Percentiles rank a stretch among this genome's conserved stretches.
Evolutionary conservation across 2,113 vertebrate species (phyloP).

Genomic region (Motacilla tschutschensis): DNA sequence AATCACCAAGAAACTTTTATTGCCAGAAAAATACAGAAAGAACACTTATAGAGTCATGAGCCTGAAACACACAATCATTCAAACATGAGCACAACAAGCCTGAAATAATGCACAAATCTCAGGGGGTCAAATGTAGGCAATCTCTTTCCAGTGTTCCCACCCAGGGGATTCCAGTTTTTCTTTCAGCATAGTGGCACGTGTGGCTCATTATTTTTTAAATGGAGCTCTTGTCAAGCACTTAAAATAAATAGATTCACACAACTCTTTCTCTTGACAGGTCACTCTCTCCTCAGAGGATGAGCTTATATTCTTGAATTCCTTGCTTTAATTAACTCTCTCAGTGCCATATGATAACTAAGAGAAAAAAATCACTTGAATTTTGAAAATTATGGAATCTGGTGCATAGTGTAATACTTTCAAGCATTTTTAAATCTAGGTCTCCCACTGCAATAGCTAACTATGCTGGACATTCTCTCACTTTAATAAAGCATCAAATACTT

Average conservation of each 20-base stretch:
- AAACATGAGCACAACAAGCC: background rate
- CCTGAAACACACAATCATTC: background rate
- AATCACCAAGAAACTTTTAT: background rate
- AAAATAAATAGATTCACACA: background rate
- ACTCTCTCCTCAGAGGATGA: background rate
- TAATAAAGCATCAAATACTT: background rate
- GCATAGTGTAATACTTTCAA: background rate
- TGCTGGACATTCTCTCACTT: background rate
- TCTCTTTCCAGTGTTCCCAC: background rate
- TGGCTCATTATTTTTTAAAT: background rate
- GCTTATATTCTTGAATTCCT: background rate
- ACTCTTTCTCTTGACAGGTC: background rate
- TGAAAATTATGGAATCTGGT: background rate
- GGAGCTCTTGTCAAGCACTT: background rate
- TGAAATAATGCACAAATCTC: background rate
- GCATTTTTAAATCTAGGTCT: background rate
- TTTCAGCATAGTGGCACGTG: background rate
- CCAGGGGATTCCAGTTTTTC: background rate
- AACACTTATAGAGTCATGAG: background rate
- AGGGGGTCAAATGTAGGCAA: accelerated
- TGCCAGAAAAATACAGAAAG: background rate
- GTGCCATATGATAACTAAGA: background rate
- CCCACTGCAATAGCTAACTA: background rate
- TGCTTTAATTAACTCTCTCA: background rate
- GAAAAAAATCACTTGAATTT: background rate